Evolutionary conservation across 2,113 vertebrate genomes (phyloP).

Genomic region (Thryonomys swinderianus): DNA sequence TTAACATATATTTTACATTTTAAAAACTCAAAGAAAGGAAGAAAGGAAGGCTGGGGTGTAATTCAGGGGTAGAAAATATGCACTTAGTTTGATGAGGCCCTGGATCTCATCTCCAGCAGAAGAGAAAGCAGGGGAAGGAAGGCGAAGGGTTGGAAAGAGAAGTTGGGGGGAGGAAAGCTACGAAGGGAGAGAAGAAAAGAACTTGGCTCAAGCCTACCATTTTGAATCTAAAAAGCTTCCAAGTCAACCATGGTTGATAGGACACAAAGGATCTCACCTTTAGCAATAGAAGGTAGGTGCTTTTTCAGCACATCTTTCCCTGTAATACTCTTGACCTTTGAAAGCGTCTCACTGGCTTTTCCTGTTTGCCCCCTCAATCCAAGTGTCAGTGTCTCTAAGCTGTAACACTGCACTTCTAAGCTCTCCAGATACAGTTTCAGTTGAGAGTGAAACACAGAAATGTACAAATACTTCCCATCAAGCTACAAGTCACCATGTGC

Average conservation of each 20-base stretch:
- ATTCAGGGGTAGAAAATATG: not conserved
- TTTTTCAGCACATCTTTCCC: not conserved
- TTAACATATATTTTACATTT: not conserved
- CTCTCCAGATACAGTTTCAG: not conserved
- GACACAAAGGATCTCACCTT: not conserved
- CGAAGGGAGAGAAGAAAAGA: not conserved
- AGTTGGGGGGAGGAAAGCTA: not conserved
- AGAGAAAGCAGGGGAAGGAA: not conserved
- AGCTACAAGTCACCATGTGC: not conserved
- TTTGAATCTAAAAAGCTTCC: not conserved
- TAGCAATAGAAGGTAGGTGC: not conserved
- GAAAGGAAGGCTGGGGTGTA: not conserved
- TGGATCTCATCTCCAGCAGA: not conserved
- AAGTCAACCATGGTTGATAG: not conserved
- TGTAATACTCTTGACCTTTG: not conserved
- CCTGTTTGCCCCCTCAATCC: not conserved
- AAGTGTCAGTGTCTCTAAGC: not conserved
- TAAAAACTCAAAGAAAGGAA: not conserved
- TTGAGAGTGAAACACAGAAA: not conserved
- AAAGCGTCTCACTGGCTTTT: not conserved
- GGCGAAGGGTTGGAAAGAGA: not conserved
- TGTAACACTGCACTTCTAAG: constrained; percentile 27
- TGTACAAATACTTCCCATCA: not conserved
- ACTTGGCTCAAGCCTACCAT: not conserved
- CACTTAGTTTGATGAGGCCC: not conserved